Conservation (phyloP, 2,797 vertebrate genomes). For the Chloroceryle amazona region DNA sequence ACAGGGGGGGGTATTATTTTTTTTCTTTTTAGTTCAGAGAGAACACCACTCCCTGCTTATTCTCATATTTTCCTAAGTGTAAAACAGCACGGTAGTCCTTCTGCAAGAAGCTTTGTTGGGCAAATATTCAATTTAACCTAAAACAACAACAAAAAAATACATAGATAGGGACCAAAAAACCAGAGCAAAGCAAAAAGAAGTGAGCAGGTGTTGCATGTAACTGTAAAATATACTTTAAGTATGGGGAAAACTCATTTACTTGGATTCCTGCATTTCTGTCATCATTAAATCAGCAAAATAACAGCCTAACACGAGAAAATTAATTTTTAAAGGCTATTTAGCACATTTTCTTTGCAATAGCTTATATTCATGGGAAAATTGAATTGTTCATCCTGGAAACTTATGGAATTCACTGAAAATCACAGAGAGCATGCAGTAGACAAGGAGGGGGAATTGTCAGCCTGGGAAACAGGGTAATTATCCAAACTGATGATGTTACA, state of each 20-base stretch:
- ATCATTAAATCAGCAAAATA: not conserved
- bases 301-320: not conserved
- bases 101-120: slow-evolving; percentile 25
- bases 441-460: not conserved
- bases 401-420: not conserved
- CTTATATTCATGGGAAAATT: not conserved
- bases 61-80: slow-evolving; percentile 73
- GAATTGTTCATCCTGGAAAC: not conserved
- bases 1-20: not conserved
- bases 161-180: not conserved
- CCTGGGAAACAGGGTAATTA: not conserved
- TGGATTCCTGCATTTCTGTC: not conserved
- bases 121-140: slow-evolving; percentile 73
- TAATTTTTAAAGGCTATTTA: not conserved
- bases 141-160: slow-evolving; percentile 56
- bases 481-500: not conserved
- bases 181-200: not conserved
- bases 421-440: not conserved
- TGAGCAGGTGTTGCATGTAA: not conserved
- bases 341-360: not conserved
- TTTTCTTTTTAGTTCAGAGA: slow-evolving; percentile 40
- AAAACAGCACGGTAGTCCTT: slow-evolving; percentile 48
- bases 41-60: slow-evolving; percentile 51
- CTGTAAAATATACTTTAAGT: not conserved
- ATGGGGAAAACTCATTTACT: not conserved